Base-by-base conservation (phyloP, 2,888 invertebrate genomes). In the Scaptomyza flava region DNA sequence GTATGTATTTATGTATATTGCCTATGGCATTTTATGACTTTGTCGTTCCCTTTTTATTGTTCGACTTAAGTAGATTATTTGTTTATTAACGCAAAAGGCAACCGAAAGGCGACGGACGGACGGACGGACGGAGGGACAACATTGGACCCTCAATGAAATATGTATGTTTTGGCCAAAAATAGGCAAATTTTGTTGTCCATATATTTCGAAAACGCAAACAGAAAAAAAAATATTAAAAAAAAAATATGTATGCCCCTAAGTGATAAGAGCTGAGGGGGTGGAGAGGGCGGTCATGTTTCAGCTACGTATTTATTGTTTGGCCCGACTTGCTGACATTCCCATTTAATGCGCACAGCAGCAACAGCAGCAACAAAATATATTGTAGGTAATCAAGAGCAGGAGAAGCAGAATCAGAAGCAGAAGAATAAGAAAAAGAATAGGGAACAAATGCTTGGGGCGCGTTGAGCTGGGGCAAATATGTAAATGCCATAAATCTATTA, bases 61-160 rank as follows among this genome's bases (percentile, higher is more conserved):
- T 68, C 59, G 69, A 69, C 83, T 83, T 86, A 80, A 81, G 81
- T 83, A 81, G 81, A 81, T 81, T 81, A 81, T 81, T 81, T 81
- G 83, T 81, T 81, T 81, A 86, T 81, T 86, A 86, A 81, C 86
- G 86, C 86, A 82, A 81, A 81, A 69, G 86, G 66, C 74, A 17
- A 68, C 63, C 57, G 72, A 50, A 47, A 53, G 47, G 57, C 54
- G 70, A 48, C 51, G 31, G 27, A 27, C 27, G 27, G 6, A 27
- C 27, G 27, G 27, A 27, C 27, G 6, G 27, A 27, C 27, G 27
- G 5, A 1, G 5, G 27, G 27, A 3, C 3, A 5, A 47, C 43
- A 30, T 43, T 46, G 31, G 36, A 2, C 9, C 31, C 31, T 46
- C 72, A 77, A 69, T 71, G 46, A 77, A 60, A 57, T 56, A 45